Evolutionary conservation across 2,113 vertebrate genomes (phyloP).

Genomic region (Nibea albiflora): DNA sequence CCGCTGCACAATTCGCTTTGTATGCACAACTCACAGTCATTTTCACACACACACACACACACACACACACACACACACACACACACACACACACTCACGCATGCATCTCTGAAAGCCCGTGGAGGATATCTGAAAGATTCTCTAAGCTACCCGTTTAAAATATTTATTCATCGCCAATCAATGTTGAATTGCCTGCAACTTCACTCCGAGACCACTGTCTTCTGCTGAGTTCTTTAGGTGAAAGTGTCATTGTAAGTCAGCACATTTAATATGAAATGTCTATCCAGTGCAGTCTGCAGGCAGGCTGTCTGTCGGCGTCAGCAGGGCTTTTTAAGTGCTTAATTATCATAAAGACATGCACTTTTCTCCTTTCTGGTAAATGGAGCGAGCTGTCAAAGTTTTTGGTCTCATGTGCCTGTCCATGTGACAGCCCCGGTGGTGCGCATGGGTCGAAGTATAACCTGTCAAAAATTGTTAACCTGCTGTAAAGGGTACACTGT

Average conservation of each 20-base stretch:
- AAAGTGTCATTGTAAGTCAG: conserved; percentile 41
- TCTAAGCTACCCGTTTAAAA: neutral
- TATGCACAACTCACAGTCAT: neutral
- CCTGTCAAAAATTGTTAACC: conserved; percentile 7
- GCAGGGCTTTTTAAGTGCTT: conserved; percentile 52
- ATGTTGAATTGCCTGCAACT: conserved; percentile 13
- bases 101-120: neutral
- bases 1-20: neutral
- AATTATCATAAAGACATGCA: conserved; percentile 56
- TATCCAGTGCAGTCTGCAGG: conserved; percentile 33
- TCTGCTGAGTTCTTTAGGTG: conserved; percentile 28
- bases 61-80: neutral
- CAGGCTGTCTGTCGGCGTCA: conserved; percentile 48
- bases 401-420: conserved; percentile 1
- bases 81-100: neutral
- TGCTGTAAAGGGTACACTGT: neutral
- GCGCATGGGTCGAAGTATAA: conserved; percentile 10
- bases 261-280: conserved; percentile 41
- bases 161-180: conserved; percentile 21
- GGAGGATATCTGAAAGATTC: neutral
- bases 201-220: conserved; percentile 12
- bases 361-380: conserved; percentile 47
- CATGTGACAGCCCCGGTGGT: conserved; percentile 25
- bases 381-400: conserved; percentile 36
- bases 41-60: neutral